phyloP scores from a whole-genome alignment of 2,113 vertebrate genomes.

The Porphyrio hochstetteri region DNA sequence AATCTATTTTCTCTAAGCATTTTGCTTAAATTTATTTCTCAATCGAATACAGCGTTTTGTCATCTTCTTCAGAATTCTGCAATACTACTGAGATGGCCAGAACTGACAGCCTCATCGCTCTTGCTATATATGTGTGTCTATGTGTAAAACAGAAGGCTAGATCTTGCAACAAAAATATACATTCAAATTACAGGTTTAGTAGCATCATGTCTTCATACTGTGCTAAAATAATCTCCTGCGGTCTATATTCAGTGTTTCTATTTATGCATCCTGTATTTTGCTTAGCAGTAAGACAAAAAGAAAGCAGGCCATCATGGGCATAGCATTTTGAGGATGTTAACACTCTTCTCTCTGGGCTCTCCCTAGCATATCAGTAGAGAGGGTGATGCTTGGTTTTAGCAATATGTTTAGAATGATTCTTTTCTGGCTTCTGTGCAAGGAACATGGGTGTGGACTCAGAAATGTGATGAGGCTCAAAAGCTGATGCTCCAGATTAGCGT shows the following conservation, averaged over 20 bases:
- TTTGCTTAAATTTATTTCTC: constrained; percentile 9
- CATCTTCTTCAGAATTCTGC: background rate
- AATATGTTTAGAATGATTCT: background rate
- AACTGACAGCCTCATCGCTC: background rate
- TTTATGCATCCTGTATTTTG: constrained; percentile 36
- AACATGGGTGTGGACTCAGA: background rate
- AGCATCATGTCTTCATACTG: background rate
- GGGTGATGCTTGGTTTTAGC: background rate
- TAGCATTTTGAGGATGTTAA: background rate
- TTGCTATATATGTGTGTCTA: background rate
- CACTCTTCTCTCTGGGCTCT: background rate
- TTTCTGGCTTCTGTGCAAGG: background rate
- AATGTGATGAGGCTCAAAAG: background rate
- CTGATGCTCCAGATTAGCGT: background rate
- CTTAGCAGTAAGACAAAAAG: constrained; percentile 27
- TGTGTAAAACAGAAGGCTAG: background rate
- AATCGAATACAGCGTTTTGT: background rate
- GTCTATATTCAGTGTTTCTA: constrained; percentile 49
- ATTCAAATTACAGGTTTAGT: constrained; percentile 52
- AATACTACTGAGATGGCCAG: background rate
- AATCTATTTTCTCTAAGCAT: constrained; percentile 8
- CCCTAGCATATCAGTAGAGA: background rate
- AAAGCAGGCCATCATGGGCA: background rate
- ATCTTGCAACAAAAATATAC: constrained; percentile 24
- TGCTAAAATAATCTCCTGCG: constrained; percentile 49